Percentiles rank a stretch among this genome's conserved stretches.
phyloP scores from a whole-genome alignment of 2,113 vertebrate species.

The Pseudorectes ferrugineus region DNA sequence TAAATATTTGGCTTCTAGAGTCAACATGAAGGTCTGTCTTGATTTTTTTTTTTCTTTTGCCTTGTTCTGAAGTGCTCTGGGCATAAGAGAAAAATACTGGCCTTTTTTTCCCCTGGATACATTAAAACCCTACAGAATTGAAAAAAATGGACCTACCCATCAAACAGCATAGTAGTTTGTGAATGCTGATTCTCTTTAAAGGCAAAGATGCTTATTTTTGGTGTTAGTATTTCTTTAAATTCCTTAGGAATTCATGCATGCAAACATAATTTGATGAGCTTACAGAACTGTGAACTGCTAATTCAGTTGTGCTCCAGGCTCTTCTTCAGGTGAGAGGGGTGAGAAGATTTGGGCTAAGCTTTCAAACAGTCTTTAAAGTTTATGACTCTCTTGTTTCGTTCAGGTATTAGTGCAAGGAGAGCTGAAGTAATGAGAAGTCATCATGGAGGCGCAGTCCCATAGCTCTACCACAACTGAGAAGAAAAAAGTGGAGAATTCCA shows the following conservation, averaged over 20 bases:
- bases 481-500: constrained; percentile 95
- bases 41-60: not conserved
- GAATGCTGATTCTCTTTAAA: not conserved
- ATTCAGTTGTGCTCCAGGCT: not conserved
- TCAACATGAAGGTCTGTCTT: not conserved
- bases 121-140: not conserved
- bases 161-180: not conserved
- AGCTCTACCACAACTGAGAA: constrained; percentile 90
- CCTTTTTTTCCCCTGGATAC: not conserved
- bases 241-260: not conserved
- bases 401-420: constrained; percentile 81
- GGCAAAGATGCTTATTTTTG: not conserved
- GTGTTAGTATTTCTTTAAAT: not conserved
- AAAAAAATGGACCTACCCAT: not conserved
- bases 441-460: constrained; percentile 97
- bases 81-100: not conserved
- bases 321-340: not conserved
- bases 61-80: not conserved
- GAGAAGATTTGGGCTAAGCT: not conserved
- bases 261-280: not conserved
- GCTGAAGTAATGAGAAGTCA: constrained; percentile 92
- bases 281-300: constrained; percentile 9
- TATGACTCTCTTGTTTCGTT: constrained; percentile 36
- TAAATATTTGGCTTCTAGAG: constrained; percentile 39
- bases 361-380: not conserved